Base-by-base conservation (phyloP, 1,140 invertebrate species). In the Aphidius gifuensis region DNA sequence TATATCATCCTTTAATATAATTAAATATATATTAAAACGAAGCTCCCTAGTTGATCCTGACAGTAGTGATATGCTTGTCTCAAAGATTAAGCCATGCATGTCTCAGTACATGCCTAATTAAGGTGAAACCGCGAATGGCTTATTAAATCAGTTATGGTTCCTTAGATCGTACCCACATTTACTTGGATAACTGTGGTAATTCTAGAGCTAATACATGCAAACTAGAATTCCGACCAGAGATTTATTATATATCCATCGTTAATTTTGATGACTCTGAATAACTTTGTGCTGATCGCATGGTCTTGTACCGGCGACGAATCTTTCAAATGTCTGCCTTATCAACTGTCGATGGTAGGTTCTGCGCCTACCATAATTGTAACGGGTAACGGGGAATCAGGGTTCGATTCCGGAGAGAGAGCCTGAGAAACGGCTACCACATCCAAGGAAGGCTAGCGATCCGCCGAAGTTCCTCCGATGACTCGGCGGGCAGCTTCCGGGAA, bases 161-260 rank as follows among this genome's bases (percentile, higher is more conserved):
- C 58, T 68, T 65, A 64, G 57, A 67, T 67, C 51, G 53, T 55
- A 83, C 71, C 71, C 77, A 81, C 79, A 79, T 76, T 85, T 90
- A 90, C 87, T 86, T 90, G 89, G 90, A 92, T 92, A 92, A 92
- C 90, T 88, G 90, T 90, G 87, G 88, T 85, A 90, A 55, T 55
- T n/a, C n/a, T n/a, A n/a, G n/a, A n/a, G n/a, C n/a, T n/a, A n/a
- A n/a, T n/a, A n/a, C n/a, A n/a, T n/a, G n/a, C n/a, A n/a, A n/a
- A n/a, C n/a, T n/a, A n/a, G n/a, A n/a, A n/a, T n/a, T n/a, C n/a
- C n/a, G n/a, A n/a, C n/a, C n/a, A n/a, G n/a, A n/a, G n/a, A n/a
- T n/a, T n/a, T n/a, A n/a, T n/a, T n/a, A n/a, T n/a, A n/a, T n/a
- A n/a, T n/a, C n/a, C n/a, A n/a, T n/a, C n/a, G n/a, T n/a, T n/a